Conservation (phyloP, 1,140 invertebrate species). For the Mycetomoellerius zeteki region DNA sequence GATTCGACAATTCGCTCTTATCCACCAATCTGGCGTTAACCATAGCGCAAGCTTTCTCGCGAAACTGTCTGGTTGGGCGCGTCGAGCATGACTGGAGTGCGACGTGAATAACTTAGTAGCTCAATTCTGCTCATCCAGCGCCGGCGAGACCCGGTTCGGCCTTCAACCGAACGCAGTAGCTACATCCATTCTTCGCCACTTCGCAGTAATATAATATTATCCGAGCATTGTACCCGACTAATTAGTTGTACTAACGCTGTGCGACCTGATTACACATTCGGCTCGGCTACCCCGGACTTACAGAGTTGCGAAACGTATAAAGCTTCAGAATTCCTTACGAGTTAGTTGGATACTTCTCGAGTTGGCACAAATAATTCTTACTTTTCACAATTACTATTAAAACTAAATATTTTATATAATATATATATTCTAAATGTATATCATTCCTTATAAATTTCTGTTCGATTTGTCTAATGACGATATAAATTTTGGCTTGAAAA, state of each 20-base stretch:
- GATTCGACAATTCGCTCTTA: slow-evolving; percentile 76
- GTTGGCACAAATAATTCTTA: not conserved
- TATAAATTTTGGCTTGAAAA: not conserved
- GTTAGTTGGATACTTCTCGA: not conserved
- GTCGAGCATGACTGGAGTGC: slow-evolving; percentile 80
- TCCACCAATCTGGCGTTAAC: slow-evolving; percentile 70
- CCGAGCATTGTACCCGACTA: slow-evolving; percentile 82
- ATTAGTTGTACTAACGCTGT: slow-evolving; percentile 82
- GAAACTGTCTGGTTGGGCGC: slow-evolving; percentile 76
- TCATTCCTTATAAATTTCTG: not conserved
- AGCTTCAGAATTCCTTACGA: slow-evolving; percentile 45
- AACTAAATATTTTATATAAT: no score
- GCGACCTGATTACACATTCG: slow-evolving; percentile 82
- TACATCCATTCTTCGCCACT: slow-evolving; percentile 64
- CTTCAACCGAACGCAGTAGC: slow-evolving; percentile 47
- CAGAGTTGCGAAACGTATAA: slow-evolving; percentile 40
- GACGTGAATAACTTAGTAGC: slow-evolving; percentile 82
- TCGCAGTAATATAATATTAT: slow-evolving; percentile 81
- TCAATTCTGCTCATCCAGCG: slow-evolving; percentile 72
- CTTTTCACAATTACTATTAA: not conserved
- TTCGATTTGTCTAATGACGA: not conserved
- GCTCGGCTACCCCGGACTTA: slow-evolving; percentile 68
- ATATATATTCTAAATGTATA: no score
- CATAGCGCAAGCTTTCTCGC: slow-evolving; percentile 42
- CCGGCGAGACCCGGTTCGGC: slow-evolving; percentile 14